Evolutionary conservation across 2,888 invertebrate genomes (phyloP).

Genomic region (Caenorhabditis sulstoni): DNA sequence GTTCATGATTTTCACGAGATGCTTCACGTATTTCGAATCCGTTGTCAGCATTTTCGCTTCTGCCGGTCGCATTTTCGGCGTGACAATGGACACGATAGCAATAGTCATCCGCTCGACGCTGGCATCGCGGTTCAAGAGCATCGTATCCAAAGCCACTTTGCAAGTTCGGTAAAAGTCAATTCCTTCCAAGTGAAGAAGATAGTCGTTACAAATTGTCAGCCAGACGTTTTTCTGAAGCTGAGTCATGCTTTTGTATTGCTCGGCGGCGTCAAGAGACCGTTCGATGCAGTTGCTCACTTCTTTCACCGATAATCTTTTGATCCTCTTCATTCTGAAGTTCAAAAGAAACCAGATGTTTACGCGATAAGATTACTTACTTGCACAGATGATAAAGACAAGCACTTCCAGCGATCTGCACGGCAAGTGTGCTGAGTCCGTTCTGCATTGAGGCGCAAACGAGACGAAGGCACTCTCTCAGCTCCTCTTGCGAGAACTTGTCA

Average conservation of each 20-base stretch:
- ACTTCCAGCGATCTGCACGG: constrained; percentile 72
- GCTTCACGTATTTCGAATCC: constrained; percentile 84
- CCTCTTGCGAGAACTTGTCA: constrained; percentile 65
- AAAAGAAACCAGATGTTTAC: background rate
- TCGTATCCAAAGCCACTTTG: constrained; percentile 86
- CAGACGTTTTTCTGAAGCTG: constrained; percentile 81
- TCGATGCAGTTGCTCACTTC: constrained; percentile 68
- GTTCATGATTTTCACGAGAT: constrained; percentile 62
- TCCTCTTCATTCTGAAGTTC: constrained; percentile 70
- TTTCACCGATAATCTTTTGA: constrained; percentile 58
- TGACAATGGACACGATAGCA: constrained; percentile 88
- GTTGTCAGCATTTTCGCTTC: constrained; percentile 86
- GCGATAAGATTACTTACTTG: constrained; percentile 57
- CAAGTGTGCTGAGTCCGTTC: constrained; percentile 58
- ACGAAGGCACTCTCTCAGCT: constrained; percentile 63
- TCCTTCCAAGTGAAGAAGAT: constrained; percentile 85
- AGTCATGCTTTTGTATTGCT: constrained; percentile 62
- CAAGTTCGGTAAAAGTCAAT: constrained; percentile 85
- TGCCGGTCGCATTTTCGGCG: constrained; percentile 85
- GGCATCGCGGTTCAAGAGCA: constrained; percentile 80
- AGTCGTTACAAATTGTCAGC: constrained; percentile 87
- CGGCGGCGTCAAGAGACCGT: constrained; percentile 71
- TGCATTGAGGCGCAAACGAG: constrained; percentile 69
- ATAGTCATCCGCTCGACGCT: constrained; percentile 85
- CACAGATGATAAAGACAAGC: constrained; percentile 75